Conservation (phyloP, 1,140 invertebrate genomes). For the Formica selysi region DNA sequence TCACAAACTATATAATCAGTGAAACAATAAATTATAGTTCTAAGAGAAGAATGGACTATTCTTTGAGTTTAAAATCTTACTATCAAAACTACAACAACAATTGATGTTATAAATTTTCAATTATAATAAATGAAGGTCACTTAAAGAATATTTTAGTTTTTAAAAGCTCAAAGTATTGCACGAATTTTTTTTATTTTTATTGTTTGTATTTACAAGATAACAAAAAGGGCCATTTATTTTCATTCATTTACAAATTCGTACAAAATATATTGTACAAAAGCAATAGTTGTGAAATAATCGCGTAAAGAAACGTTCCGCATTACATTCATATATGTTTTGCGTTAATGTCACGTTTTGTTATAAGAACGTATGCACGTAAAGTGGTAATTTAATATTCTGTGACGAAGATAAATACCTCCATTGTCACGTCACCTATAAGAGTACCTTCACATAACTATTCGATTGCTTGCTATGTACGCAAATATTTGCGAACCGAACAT, state of each 20-base stretch:
- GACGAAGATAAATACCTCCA: conserved; percentile 1
- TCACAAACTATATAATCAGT: background rate
- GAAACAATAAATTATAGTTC: conserved; percentile 19
- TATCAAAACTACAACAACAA: background rate
- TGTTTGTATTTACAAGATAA: background rate
- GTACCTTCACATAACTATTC: background rate
- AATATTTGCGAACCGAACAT: conserved; percentile 25
- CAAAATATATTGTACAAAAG: conserved; percentile 15
- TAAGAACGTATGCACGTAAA: conserved; percentile 17
- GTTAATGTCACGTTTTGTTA: background rate
- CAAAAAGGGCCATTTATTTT: background rate
- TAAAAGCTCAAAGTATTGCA: background rate
- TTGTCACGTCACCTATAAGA: conserved; percentile 10
- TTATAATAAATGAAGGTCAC: background rate
- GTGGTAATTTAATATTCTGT: conserved; percentile 17
- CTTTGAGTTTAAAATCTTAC: background rate
- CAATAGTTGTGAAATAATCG: background rate
- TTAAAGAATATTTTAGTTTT: background rate
- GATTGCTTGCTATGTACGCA: background rate
- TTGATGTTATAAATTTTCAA: background rate
- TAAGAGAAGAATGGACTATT: background rate
- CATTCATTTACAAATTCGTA: background rate
- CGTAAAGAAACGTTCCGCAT: background rate
- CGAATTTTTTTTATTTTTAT: background rate
- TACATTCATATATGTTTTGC: background rate